Evolutionary conservation across 2,113 vertebrate genomes (phyloP).

Genomic region (Periophthalmus modestus): DNA sequence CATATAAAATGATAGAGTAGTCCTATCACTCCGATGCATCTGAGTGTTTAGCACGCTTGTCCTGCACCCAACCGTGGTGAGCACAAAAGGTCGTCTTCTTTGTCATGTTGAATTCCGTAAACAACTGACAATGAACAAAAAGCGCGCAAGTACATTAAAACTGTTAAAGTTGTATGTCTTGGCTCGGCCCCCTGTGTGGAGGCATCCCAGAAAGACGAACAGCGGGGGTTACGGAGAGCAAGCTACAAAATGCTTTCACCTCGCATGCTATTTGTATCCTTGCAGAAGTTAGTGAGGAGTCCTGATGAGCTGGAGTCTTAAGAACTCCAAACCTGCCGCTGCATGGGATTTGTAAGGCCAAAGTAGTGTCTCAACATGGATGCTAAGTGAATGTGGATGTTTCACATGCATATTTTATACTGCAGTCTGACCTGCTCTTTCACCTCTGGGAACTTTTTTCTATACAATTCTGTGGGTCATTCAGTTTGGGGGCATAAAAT

Average conservation of each 20-base stretch:
- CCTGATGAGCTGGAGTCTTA: conserved; percentile 5
- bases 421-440: conserved; percentile 24
- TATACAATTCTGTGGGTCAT: background rate
- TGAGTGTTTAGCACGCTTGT: conserved; percentile 39
- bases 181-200: conserved; percentile 44
- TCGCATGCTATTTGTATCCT: conserved; percentile 27
- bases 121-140: conserved; percentile 28
- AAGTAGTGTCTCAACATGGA: conserved; percentile 18
- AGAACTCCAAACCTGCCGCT: conserved; percentile 6
- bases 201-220: conserved; percentile 42
- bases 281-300: conserved; percentile 20
- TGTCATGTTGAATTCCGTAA: conserved; percentile 16
- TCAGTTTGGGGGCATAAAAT: background rate
- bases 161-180: conserved; percentile 53
- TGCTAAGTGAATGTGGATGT: conserved; percentile 44
- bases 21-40: conserved; percentile 18
- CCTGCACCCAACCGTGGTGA: conserved; percentile 27
- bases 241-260: conserved; percentile 34
- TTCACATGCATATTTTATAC: conserved; percentile 42
- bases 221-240: conserved; percentile 23
- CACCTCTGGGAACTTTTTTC: background rate
- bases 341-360: conserved; percentile 10
- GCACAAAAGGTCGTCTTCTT: conserved; percentile 31
- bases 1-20: conserved; percentile 18
- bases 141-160: conserved; percentile 51